phyloP scores from a whole-genome alignment of 2,888 invertebrate genomes.

The Psylliodes chrysocephalus region DNA sequence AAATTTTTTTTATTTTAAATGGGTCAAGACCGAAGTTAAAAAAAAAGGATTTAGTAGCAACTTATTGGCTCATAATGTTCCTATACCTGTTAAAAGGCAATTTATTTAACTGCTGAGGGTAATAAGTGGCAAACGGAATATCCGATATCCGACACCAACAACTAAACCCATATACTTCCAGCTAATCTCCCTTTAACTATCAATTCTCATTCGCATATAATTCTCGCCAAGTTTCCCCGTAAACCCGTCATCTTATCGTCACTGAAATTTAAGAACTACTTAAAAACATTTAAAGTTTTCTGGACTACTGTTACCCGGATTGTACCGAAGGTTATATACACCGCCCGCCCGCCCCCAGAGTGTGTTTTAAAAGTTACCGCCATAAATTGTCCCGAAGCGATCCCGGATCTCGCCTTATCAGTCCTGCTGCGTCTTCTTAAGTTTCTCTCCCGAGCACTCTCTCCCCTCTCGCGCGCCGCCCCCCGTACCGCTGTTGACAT shows the following conservation, averaged over 20 bases:
- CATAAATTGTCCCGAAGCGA: constrained; percentile 66
- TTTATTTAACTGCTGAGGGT: background rate
- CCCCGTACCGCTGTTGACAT: constrained; percentile 35
- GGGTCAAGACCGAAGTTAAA: too few species aligned
- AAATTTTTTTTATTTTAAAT: too few species aligned
- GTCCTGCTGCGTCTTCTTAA: constrained; percentile 62
- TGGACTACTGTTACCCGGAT: constrained; percentile 46
- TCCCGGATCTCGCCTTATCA: constrained; percentile 64
- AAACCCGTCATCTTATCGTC: constrained; percentile 50
- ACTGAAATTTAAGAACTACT: constrained; percentile 55
- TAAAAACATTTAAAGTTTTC: constrained; percentile 46
- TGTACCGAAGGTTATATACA: constrained; percentile 63
- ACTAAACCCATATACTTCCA: constrained; percentile 10
- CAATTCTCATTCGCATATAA: background rate
- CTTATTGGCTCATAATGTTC: too few species aligned
- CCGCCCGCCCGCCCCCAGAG: constrained; percentile 62
- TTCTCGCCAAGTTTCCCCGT: constrained; percentile 42
- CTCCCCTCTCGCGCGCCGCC: constrained; percentile 29
- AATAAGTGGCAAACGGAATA: background rate
- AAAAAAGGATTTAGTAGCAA: too few species aligned
- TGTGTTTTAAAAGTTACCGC: constrained; percentile 66
- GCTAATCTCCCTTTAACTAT: background rate
- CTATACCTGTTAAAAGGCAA: too few species aligned
- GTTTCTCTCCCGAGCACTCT: constrained; percentile 48
- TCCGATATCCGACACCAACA: background rate